phyloP scores from a whole-genome alignment of 2,113 vertebrate species.

The Pseudorhombus dupliciocellatus region DNA sequence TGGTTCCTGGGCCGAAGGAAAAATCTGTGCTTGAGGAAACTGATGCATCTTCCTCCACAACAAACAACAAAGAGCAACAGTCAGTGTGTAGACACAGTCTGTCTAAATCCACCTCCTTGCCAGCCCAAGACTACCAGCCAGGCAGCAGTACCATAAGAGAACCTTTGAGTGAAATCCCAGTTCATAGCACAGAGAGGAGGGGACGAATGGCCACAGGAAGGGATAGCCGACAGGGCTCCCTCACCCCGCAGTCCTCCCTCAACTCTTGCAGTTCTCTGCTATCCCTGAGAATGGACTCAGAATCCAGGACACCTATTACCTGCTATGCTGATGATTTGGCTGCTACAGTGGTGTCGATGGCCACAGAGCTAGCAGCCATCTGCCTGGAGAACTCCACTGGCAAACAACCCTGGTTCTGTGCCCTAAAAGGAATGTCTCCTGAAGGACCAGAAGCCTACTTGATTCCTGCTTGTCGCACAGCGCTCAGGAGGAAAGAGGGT shows the following conservation, averaged over 20 bases:
- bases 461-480: conserved; percentile 82
- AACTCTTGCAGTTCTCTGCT: conserved; percentile 72
- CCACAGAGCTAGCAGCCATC: conserved; percentile 97
- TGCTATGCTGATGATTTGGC: conserved; percentile 96
- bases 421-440: conserved; percentile 84
- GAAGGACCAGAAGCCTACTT: conserved; percentile 79
- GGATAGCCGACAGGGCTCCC: conserved; percentile 77
- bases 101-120: conserved; percentile 42
- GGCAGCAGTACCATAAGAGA: conserved; percentile 58
- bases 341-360: conserved; percentile 97
- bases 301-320: conserved; percentile 83
- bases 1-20: conserved; percentile 51
- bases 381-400: conserved; percentile 95
- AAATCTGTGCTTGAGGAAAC: conserved; percentile 60
- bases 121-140: conserved; percentile 60
- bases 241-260: conserved; percentile 79
- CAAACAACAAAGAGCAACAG: conserved; percentile 66
- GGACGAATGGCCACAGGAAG: conserved; percentile 59
- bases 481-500: conserved; percentile 89
- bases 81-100: conserved; percentile 55
- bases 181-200: conserved; percentile 58
- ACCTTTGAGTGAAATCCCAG: conserved; percentile 64
- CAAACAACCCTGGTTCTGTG: conserved; percentile 98
- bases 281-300: conserved; percentile 80
- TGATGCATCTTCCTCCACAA: conserved; percentile 32